Base-by-base conservation (phyloP, 2,113 vertebrate species). In the Paedocypris sp. region DNA sequence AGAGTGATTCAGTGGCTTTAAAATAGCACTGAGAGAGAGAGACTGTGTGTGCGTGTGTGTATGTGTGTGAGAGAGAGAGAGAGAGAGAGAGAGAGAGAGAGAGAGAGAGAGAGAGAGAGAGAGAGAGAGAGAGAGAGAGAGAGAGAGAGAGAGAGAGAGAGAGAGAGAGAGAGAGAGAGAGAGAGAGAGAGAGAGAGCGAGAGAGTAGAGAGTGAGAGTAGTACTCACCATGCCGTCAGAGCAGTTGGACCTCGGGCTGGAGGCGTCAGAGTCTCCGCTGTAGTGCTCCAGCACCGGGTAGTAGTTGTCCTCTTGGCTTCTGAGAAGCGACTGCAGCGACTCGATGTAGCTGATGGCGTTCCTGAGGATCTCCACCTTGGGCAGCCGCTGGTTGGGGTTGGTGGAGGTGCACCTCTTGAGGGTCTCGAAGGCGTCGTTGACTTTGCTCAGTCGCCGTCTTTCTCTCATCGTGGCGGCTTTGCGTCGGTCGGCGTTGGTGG, bases 311-410 rank as follows among this genome's bases (percentile, higher is more conserved):
- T 95, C 93, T 71, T 94, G 91, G 6, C 90, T 88, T 3, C 94
- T 84, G 53, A 98, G 87, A 70, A 98, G 86, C 0, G 91, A 83
- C 80, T 98, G 95, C 61, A 98, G 86, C 42, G 94, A 92, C 79
- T 98, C 91, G 15, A 98, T 98, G 76, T 98, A 98, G 69, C 92
- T 90, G 80, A 98, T 98, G 75, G 95, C 95, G 7, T 98, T 98
- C 71, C 95, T 87, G 65, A 98, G 88, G 77, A 98, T 98, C 84
- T 98, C 95, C 78, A 98, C 95, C 50, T 98, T 98, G 69, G 95
- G 95, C 71, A 98, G 86, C 62, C 94, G 74, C 83, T 98, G 94
- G 82, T 94, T 98, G 26, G 94, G 94, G 74, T 97, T 98, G 66
- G 86, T 89, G 16, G 89, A 88, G 5, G 94, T 97, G 84, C 92